Evolutionary conservation across 2,888 invertebrate species (phyloP).

Genomic region (Dichetophora obliterata): DNA sequence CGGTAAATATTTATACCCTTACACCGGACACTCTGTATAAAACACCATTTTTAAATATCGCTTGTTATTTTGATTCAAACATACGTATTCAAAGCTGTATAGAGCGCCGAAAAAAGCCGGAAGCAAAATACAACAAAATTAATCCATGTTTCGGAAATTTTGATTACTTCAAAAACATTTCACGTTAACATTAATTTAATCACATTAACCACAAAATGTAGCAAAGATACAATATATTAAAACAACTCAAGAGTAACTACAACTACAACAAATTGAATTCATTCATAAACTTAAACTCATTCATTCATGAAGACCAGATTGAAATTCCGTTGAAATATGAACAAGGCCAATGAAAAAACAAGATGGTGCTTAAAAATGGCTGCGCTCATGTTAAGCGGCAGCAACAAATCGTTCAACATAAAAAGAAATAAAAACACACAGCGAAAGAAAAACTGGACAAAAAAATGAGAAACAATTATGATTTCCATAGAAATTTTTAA

Average conservation of each 20-base stretch:
- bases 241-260: background rate
- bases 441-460: background rate
- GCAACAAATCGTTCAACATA: conserved; percentile 5
- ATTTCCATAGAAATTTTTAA: conserved; percentile 30
- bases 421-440: background rate
- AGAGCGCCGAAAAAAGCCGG: background rate
- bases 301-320: conserved; percentile 26
- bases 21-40: too few relatives aligned
- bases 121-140: background rate
- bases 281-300: conserved; percentile 14
- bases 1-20: too few relatives aligned
- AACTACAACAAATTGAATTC: background rate
- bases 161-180: background rate
- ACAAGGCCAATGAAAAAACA: background rate
- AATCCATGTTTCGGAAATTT: background rate
- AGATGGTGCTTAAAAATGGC: conserved; percentile 17
- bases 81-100: background rate
- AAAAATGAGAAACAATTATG: conserved; percentile 33
- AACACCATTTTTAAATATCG: background rate
- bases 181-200: conserved; percentile 21
- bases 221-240: conserved; percentile 13
- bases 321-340: conserved; percentile 23
- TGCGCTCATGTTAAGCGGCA: conserved; percentile 2
- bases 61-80: background rate
- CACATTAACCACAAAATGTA: background rate